phyloP scores from a whole-genome alignment of 2,888 invertebrate species.

The Oeneis ivallda region DNA sequence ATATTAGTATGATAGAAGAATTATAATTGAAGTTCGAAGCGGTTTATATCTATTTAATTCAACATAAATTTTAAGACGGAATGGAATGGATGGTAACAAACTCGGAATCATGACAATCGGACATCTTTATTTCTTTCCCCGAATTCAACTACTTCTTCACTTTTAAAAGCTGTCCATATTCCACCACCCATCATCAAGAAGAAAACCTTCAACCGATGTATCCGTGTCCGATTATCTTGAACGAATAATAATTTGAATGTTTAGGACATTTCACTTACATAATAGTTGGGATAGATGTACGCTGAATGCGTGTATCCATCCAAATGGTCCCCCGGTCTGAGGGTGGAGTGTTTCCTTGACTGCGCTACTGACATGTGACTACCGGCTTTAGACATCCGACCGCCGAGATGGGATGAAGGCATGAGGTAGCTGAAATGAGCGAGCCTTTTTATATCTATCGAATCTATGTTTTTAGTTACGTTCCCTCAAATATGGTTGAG shows the following conservation, averaged over 20 bases:
- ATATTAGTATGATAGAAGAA: too few species aligned
- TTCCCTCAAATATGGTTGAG: too few species aligned
- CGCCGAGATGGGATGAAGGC: constrained; percentile 76
- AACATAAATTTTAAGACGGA: not conserved
- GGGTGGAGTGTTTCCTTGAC: constrained; percentile 79
- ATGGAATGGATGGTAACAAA: too few species aligned
- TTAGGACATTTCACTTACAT: constrained; percentile 64
- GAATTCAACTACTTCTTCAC: not conserved
- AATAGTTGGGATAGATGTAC: constrained; percentile 84
- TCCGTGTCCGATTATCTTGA: too few species aligned
- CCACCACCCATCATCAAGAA: not conserved
- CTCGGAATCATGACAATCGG: too few species aligned
- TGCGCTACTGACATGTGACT: constrained; percentile 83
- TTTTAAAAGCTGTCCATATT: not conserved
- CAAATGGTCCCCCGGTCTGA: constrained; percentile 80
- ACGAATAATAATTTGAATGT: too few species aligned
- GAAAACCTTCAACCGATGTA: not conserved
- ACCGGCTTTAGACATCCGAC: constrained; percentile 84
- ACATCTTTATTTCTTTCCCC: too few species aligned
- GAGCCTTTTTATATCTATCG: too few species aligned
- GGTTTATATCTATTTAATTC: not conserved
- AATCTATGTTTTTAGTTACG: too few species aligned
- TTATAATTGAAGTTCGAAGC: not conserved
- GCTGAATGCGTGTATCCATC: constrained; percentile 80
- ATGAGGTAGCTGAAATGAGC: constrained; percentile 64